These are phyloP conservation scores for Neogale vison DNA, from an alignment of 2,113 vertebrate genomes.

Conservation along the genomic window DNA sequence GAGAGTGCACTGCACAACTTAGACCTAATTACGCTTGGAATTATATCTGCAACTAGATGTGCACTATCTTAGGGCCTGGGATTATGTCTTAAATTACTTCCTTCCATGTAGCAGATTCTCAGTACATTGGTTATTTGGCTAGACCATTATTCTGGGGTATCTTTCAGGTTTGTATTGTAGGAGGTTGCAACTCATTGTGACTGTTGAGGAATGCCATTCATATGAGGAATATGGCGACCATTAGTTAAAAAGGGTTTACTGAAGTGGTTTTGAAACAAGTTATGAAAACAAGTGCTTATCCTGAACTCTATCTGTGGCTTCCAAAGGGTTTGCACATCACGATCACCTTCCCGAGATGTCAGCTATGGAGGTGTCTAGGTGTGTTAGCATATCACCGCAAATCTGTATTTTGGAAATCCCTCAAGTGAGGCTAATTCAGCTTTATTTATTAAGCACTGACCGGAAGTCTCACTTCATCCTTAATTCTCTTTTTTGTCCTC, in stretches of 20 bases:
- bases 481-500: background rate
- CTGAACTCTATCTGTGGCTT: background rate
- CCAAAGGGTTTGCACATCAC: background rate
- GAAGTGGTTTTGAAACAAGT: background rate
- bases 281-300: no score
- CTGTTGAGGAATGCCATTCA: background rate
- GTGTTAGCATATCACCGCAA: no score
- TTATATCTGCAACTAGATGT: rapidly evolving
- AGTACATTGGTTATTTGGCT: no score
- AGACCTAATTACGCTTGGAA: background rate
- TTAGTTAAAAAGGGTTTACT: background rate
- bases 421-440: rapidly evolving
- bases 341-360: no score
- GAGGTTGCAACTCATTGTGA: no score
- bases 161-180: background rate
- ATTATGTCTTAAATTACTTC: background rate
- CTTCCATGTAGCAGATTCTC: no score
- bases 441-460: background rate
- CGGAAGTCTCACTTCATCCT: background rate
- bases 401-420: background rate
- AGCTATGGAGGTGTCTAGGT: background rate
- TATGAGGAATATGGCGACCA: no score
- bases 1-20: rapidly evolving
- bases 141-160: no score
- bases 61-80: background rate